Percentiles rank a stretch among this genome's conserved stretches.
Evolutionary conservation across 2,113 vertebrate genomes (phyloP).

Genomic region (Nesospiza acunhae): DNA sequence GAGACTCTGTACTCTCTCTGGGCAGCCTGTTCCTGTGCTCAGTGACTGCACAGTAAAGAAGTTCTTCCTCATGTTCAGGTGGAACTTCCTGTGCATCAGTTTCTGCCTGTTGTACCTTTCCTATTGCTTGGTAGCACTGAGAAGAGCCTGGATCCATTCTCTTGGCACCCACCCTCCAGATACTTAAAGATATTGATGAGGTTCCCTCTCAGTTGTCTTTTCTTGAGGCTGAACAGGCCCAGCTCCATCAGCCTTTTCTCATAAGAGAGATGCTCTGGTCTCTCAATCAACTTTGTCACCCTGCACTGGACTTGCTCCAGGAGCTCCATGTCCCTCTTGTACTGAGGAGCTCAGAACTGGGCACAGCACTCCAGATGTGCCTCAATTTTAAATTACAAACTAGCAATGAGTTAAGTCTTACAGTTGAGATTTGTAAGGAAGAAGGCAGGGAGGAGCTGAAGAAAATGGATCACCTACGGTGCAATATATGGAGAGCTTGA

Average conservation of each 20-base stretch:
- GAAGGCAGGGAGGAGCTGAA: background rate
- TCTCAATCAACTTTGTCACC: background rate
- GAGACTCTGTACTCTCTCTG: background rate
- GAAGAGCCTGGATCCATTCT: background rate
- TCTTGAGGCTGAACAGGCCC: background rate
- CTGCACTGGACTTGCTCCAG: background rate
- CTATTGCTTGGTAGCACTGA: background rate
- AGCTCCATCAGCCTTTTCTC: background rate
- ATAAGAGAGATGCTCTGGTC: background rate
- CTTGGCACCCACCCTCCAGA: background rate
- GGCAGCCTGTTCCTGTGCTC: background rate
- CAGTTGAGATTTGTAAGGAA: background rate
- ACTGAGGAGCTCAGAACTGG: background rate
- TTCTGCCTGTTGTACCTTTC: background rate
- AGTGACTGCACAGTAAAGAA: background rate
- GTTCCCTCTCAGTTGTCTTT: background rate
- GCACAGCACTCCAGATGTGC: background rate
- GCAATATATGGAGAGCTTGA: background rate
- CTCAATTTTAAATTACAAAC: background rate
- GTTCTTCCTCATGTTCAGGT: background rate
- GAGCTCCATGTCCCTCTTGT: background rate
- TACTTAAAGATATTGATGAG: background rate
- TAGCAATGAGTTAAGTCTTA: background rate
- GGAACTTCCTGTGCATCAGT: background rate
- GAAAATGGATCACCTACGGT: background rate